Evolutionary conservation across 2,797 vertebrate genomes (phyloP).

Genomic region (Sylvilagus floridanus): DNA sequence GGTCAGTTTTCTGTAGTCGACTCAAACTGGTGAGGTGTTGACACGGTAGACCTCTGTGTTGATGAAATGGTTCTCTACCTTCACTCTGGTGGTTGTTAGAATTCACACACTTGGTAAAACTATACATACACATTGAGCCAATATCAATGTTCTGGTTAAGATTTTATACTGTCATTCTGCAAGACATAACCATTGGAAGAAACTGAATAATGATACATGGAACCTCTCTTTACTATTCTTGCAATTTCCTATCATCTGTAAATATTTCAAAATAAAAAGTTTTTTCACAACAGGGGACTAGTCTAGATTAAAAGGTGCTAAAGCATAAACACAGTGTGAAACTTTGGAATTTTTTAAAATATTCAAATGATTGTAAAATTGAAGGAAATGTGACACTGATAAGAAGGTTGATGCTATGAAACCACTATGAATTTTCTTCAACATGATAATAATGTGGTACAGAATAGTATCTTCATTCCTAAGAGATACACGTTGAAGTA

Average conservation of each 20-base stretch:
- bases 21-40: neutral
- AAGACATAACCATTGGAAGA: neutral
- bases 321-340: neutral
- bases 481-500: neutral
- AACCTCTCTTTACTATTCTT: neutral
- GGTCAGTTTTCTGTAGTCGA: neutral
- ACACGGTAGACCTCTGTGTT: neutral
- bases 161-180: neutral
- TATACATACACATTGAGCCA: neutral
- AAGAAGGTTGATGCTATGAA: neutral
- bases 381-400: neutral
- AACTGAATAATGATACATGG: neutral
- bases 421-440: neutral
- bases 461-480: neutral
- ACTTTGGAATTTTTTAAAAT: neutral
- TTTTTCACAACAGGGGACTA: neutral
- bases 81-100: neutral
- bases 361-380: neutral
- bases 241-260: neutral
- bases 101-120: neutral
- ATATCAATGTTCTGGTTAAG: neutral
- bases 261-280: slow-evolving; percentile 15
- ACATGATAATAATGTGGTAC: neutral
- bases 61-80: neutral
- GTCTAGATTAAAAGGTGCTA: neutral